These are phyloP conservation scores for Invenusta paracnida DNA, from an alignment of 2,888 invertebrate species.

Conservation along the genomic window DNA sequence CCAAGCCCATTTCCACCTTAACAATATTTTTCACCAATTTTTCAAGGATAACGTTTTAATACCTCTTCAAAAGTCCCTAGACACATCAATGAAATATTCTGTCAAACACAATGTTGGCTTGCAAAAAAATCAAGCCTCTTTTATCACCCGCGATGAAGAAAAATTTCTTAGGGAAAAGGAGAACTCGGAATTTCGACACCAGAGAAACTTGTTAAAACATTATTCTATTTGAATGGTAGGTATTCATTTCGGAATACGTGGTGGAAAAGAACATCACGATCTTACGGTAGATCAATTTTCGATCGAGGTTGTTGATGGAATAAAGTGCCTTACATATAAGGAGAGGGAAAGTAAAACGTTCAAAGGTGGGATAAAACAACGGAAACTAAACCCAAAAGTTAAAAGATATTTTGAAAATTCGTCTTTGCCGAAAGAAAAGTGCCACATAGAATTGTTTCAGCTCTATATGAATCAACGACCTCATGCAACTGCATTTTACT, in stretches of 20 bases:
- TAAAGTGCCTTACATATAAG: neutral
- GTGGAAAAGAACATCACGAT: neutral
- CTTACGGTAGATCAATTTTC: neutral
- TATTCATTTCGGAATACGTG: neutral
- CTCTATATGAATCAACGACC: neutral
- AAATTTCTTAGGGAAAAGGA: neutral
- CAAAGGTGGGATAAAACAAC: neutral
- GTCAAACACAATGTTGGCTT: neutral
- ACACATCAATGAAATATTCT: neutral
- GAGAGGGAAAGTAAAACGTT: conserved; percentile 20
- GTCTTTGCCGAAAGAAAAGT: neutral
- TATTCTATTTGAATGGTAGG: conserved; percentile 5
- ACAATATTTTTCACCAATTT: neutral
- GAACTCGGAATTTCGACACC: neutral
- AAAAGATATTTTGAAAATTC: neutral
- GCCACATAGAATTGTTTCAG: neutral
- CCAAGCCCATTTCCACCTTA: neutral
- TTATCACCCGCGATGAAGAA: neutral
- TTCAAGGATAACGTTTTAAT: neutral
- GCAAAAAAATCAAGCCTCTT: neutral
- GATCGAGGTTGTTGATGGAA: neutral
- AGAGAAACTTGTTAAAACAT: neutral
- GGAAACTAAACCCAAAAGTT: neutral
- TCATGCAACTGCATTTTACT: neutral
- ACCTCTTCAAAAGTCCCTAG: neutral